A percentile compares a stretch with the other conserved stretches of the same genome.
Evolutionary conservation across 2,888 invertebrate species (phyloP).

Genomic region (Hyppa rectilinea): DNA sequence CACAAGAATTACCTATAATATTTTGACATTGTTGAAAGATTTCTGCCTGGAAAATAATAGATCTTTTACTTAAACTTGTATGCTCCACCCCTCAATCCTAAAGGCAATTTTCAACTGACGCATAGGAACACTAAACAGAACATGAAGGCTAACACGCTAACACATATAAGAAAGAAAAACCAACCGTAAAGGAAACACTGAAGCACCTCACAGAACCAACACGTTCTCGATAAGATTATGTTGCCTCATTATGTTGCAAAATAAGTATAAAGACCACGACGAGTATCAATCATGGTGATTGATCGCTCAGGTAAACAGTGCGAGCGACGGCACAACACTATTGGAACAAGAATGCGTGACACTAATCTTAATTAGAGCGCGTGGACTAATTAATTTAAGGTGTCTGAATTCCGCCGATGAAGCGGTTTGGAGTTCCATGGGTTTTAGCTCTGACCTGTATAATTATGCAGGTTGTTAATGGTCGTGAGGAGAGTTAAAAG

Average conservation of each 20-base stretch:
- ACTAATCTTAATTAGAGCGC: constrained; percentile 73
- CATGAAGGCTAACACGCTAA: no score
- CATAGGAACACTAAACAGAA: background rate
- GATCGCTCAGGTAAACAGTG: constrained; percentile 72
- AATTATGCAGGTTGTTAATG: constrained; percentile 12
- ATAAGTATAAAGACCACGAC: constrained; percentile 72
- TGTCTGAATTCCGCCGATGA: constrained; percentile 58
- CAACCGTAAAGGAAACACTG: constrained; percentile 49
- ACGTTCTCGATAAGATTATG: constrained; percentile 66
- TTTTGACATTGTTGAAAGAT: background rate
- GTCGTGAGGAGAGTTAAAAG: background rate
- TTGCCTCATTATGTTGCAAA: constrained; percentile 73
- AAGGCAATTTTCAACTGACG: background rate
- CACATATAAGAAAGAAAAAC: constrained; percentile 10
- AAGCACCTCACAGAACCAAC: constrained; percentile 59
- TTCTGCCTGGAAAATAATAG: background rate
- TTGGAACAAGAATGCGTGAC: constrained; percentile 77
- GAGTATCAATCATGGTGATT: constrained; percentile 85
- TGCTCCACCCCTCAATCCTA: no score
- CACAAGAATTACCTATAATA: background rate
- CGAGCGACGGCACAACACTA: constrained; percentile 72
- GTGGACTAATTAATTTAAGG: constrained; percentile 74
- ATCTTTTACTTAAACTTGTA: background rate
- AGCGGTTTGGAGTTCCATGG: constrained; percentile 39
- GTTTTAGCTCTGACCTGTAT: constrained; percentile 44